Evolutionary conservation across 1,140 invertebrate genomes (phyloP), one percentile per base, ranked within the genome.

Genomic region (Drosophila nigromelanica): DNA sequence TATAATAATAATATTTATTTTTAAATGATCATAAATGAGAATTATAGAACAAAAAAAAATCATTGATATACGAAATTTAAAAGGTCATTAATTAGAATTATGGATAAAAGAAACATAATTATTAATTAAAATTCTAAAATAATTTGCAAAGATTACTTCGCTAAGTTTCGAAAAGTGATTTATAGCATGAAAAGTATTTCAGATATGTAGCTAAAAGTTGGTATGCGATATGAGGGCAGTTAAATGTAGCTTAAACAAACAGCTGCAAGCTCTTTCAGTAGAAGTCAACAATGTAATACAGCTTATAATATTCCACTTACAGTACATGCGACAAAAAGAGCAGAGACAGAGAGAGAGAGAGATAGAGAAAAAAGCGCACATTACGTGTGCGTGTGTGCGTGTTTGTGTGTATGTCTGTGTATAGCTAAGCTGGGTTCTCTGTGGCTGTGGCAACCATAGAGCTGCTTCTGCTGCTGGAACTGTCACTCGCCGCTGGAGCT

Each of bases 401-500:
- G 5, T 37, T 15, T 40, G 50, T 52, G 24, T 45, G 24, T 58
- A 24, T 45, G 14, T 59, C 37, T 55, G 40, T 68, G 18, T 11
- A 59, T 12, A 55, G 47, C 54, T 69, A 62, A 62, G 66, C 58
- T 56, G 50, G 15, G 55, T 50, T n/a, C 55, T 48, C 54, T 68
- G 63, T 47, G 40, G 63, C 63, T 58, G 54, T 45, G 55, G 63
- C 55, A 51, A 37, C 39, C 68, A 71, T 50, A 39, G 37, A 56
- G 61, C 30, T 54, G 30, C 40, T 58, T 18, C 64, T 45, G 7
- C 43, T 42, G 68, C 40, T 48, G 52, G 11, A 43, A 39, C 70
- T 67, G 70, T 55, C 43, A 63, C 39, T 45, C 27, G 55, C 70
- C 55, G 62, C 63, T 67, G 60, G 39, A 62, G 21, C 50, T 73